phyloP scores from a whole-genome alignment of 2,797 vertebrate species.

The Parambassis ranga region DNA sequence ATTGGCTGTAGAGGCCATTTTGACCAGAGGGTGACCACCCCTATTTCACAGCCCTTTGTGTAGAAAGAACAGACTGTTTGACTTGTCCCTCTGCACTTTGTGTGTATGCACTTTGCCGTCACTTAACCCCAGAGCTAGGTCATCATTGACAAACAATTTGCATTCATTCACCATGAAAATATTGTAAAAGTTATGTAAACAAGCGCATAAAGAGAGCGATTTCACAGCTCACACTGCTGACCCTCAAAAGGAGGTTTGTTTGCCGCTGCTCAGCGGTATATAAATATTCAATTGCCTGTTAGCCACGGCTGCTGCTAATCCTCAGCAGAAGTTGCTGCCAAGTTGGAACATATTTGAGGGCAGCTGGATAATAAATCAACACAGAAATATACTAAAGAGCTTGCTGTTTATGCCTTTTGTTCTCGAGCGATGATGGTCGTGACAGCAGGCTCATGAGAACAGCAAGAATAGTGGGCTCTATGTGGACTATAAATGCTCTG shows the following conservation, averaged over 20 bases:
- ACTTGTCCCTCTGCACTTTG: slow-evolving; percentile 42
- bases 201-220: slow-evolving; percentile 42
- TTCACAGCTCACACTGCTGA: slow-evolving; percentile 53
- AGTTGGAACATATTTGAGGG: slow-evolving; percentile 63
- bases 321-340: slow-evolving; percentile 50
- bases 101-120: slow-evolving; percentile 50
- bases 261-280: slow-evolving; percentile 49
- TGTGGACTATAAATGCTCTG: background rate
- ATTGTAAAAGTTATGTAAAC: slow-evolving; percentile 52
- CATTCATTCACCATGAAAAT: slow-evolving; percentile 53
- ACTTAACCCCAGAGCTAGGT: slow-evolving; percentile 58
- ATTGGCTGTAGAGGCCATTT: slow-evolving; percentile 24
- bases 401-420: slow-evolving; percentile 59
- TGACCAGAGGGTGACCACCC: slow-evolving; percentile 42
- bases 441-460: slow-evolving; percentile 30
- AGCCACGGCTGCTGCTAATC: slow-evolving; percentile 67
- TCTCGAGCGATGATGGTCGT: slow-evolving; percentile 42
- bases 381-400: slow-evolving; percentile 50
- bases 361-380: slow-evolving; percentile 71
- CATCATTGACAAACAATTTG: slow-evolving; percentile 44
- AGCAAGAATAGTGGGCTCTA: slow-evolving; percentile 10
- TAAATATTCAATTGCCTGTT: slow-evolving; percentile 75
- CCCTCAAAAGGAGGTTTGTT: slow-evolving; percentile 56
- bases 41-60: slow-evolving; percentile 50
- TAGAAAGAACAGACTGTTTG: slow-evolving; percentile 46